Base-by-base conservation (phyloP, 2,113 vertebrate species). In the Colinus virginianus region DNA sequence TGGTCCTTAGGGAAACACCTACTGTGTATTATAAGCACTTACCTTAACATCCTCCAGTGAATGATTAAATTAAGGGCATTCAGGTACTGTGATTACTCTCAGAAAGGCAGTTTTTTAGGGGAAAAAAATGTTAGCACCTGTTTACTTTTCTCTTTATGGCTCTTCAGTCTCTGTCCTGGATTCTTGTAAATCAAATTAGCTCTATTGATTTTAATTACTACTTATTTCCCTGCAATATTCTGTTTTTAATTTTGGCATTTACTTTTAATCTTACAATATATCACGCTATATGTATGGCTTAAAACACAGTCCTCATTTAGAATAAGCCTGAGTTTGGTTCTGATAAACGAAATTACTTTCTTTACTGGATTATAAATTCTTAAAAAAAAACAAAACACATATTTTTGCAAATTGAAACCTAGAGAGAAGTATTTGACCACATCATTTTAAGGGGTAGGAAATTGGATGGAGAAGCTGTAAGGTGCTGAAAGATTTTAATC, bases 11-110 rank as follows among this genome's bases (percentile, higher is more conserved):
- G 89, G 76, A 93, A 94, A 91, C 76, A 94, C 93, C 93, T 94
- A 90, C 87, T 90, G 84, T 90, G 94, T 94, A 68, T 86, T 96
- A 91, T 46, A 66, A 95, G 79, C 90, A 86, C 46, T 90, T 94
- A 94, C 85, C 87, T 96, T 56, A 91, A 90, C 87, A 80, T 83
- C 64, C 76, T 85, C 82, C 56, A 90, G 62, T 93, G 87, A 95
- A 88, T 80, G 78, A 90, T 84, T 95, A 95, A 90, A 95, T 91
- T 90, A 96, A 80, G 69, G 90, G 36, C 1, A 4, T 94, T 94
- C 81, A 85, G 93, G 30, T 71, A 72, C 20, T 55, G 64, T 78
- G 76, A 81, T 94, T 95, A 88, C 34, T 78, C 87, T 91, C 72
- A 87, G 82, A 94, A 90, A 94, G 69, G 58, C 34, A 93, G 59